These are phyloP conservation scores for Drosophila planitibia DNA, from an alignment of 2,888 invertebrate genomes.

Conservation along the genomic window DNA sequence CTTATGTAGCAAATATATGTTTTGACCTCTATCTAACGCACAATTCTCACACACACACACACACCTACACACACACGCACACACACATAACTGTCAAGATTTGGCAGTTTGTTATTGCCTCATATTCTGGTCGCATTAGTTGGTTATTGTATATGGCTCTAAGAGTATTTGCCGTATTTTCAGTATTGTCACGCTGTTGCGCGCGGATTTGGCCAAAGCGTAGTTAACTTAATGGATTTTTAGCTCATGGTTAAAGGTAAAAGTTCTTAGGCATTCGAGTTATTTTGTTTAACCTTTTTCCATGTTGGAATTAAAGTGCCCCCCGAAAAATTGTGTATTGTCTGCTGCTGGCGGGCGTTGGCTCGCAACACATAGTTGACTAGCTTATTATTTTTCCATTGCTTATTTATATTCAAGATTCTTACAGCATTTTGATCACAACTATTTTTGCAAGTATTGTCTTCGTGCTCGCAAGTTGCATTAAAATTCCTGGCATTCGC, in stretches of 20 bases:
- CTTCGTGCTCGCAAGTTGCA: slow-evolving; percentile 26
- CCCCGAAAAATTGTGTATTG: neutral
- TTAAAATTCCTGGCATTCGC: slow-evolving; percentile 41
- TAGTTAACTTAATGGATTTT: slow-evolving; percentile 13
- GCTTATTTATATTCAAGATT: neutral
- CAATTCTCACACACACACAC: slow-evolving; percentile 4
- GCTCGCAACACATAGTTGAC: neutral
- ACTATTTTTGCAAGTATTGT: slow-evolving; percentile 25
- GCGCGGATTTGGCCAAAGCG: slow-evolving; percentile 6
- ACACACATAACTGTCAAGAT: slow-evolving; percentile 41
- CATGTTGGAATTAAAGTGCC: neutral
- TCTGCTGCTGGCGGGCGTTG: neutral
- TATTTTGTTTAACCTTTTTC: neutral
- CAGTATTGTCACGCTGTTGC: slow-evolving; percentile 30
- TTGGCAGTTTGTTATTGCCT: slow-evolving; percentile 58
- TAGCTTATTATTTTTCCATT: neutral
- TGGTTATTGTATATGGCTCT: slow-evolving; percentile 35
- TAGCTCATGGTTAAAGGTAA: neutral
- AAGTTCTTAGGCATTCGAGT: neutral
- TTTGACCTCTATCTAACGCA: slow-evolving; percentile 41
- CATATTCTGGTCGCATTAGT: slow-evolving; percentile 52
- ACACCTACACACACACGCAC: slow-evolving; percentile 7
- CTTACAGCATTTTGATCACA: slow-evolving; percentile 22
- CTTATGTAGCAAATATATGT: slow-evolving; percentile 15
- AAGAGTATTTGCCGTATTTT: slow-evolving; percentile 28